A percentile compares a stretch with the other conserved stretches of the same genome.
Conservation (phyloP, 2,113 vertebrate genomes). For the Pitta sordida region DNA sequence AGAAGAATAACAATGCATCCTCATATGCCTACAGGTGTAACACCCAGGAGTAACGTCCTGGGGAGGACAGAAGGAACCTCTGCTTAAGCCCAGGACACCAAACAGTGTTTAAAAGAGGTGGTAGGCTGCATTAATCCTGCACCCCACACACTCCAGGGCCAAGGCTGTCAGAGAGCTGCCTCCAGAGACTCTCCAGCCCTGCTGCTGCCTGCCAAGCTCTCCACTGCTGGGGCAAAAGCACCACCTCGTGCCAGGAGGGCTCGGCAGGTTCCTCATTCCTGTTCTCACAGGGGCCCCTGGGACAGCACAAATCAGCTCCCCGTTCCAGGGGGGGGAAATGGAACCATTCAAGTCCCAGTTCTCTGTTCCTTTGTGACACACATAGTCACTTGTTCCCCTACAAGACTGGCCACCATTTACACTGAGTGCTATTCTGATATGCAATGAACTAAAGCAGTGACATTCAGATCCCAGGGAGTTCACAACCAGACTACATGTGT, state of each 20-base stretch:
- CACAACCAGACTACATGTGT: not conserved
- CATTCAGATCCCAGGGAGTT: not conserved
- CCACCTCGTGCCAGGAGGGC: not conserved
- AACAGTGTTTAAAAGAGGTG: not conserved
- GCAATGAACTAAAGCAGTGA: not conserved
- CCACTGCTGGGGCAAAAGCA: not conserved
- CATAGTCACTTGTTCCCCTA: not conserved
- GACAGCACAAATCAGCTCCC: not conserved
- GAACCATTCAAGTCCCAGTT: not conserved
- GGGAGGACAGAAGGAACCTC: not conserved
- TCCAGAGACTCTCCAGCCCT: not conserved
- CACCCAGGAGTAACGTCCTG: not conserved
- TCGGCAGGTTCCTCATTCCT: accelerated
- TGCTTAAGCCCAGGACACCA: not conserved
- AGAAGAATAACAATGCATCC: not conserved
- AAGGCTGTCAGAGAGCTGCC: not conserved
- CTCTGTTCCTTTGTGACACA: not conserved
- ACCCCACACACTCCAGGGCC: too few relatives aligned
- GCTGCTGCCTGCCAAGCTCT: not conserved
- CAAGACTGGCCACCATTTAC: not conserved
- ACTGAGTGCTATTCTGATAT: not conserved
- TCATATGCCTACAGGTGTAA: not conserved
- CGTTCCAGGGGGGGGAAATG: not conserved
- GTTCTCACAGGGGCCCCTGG: not conserved
- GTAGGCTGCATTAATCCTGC: not conserved